Percentiles rank a stretch among this genome's conserved stretches.
Evolutionary conservation across 2,888 invertebrate species (phyloP).

Genomic region (Miltochrista miniata): DNA sequence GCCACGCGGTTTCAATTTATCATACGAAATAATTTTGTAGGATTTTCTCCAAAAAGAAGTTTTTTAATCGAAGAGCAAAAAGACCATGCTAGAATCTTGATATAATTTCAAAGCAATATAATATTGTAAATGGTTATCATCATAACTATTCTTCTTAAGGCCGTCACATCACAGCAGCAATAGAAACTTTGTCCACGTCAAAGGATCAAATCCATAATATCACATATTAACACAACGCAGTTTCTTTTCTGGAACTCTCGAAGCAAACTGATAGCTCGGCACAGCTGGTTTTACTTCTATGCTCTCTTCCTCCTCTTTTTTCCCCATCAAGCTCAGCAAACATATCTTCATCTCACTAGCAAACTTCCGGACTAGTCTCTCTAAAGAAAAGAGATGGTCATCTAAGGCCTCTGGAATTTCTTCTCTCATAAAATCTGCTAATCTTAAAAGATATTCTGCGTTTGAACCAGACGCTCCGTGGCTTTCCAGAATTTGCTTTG

Average conservation of each 20-base stretch:
- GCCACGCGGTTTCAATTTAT: no score
- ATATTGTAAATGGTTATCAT: conserved; percentile 5
- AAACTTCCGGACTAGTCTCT: conserved; percentile 84
- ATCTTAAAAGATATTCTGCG: conserved; percentile 92
- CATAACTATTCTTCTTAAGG: conserved; percentile 29
- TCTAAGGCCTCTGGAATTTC: conserved; percentile 90
- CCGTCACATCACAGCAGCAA: conserved; percentile 16
- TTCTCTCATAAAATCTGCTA: conserved; percentile 92
- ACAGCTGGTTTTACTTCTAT: conserved; percentile 66
- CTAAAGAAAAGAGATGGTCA: conserved; percentile 90
- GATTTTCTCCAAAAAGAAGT: not conserved
- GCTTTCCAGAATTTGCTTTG: conserved; percentile 90
- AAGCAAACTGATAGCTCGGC: conserved; percentile 86
- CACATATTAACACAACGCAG: conserved; percentile 91
- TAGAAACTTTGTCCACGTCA: conserved; percentile 16
- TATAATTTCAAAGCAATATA: no score
- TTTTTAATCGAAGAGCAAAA: no score
- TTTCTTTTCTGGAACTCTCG: conserved; percentile 88
- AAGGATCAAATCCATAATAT: conserved; percentile 41
- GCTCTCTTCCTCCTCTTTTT: conserved; percentile 53
- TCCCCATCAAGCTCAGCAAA: conserved; percentile 81
- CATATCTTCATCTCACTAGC: conserved; percentile 82
- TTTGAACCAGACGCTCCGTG: conserved; percentile 95
- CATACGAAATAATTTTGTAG: not conserved
- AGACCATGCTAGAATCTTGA: no score